phyloP scores from a whole-genome alignment of 2,113 vertebrate species.

The Mugil cephalus region DNA sequence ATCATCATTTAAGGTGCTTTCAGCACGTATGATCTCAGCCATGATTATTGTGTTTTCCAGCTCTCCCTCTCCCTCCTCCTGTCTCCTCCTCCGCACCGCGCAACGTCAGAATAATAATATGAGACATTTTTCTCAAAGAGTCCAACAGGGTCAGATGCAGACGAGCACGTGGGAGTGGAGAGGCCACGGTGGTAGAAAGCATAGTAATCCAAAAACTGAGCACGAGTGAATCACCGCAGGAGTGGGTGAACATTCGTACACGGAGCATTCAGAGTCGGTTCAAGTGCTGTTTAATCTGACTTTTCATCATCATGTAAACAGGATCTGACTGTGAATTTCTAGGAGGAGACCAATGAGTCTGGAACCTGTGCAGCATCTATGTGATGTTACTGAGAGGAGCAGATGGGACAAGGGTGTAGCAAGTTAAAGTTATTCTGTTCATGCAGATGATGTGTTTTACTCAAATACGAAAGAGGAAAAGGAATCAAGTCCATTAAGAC shows the following conservation, averaged over 20 bases:
- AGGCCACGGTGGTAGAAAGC: conserved; percentile 19
- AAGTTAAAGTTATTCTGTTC: no score
- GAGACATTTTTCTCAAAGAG: conserved; percentile 24
- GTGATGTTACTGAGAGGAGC: neutral
- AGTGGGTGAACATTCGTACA: neutral
- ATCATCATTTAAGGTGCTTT: conserved; percentile 23
- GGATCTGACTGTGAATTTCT: conserved; percentile 28
- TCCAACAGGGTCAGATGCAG: conserved; percentile 39
- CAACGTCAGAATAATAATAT: conserved; percentile 34
- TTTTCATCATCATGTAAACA: conserved; percentile 22
- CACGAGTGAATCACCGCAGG: neutral
- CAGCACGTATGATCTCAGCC: conserved; percentile 31
- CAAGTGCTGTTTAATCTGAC: conserved; percentile 13
- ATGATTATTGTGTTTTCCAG: conserved; percentile 1
- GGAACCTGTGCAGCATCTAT: conserved; percentile 12
- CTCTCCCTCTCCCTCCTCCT: neutral
- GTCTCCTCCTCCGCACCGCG: conserved; percentile 5
- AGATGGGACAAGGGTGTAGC: no score
- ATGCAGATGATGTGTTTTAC: no score
- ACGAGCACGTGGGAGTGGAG: conserved; percentile 52
- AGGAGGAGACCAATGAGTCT: conserved; percentile 8
- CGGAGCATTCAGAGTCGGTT: neutral
- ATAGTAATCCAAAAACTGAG: conserved; percentile 19
- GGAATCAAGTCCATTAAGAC: no score
- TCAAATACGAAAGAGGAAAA: no score